Evolutionary conservation across 2,113 vertebrate genomes (phyloP), one percentile per base, ranked within the genome.

Genomic region (Sylvia atricapilla): DNA sequence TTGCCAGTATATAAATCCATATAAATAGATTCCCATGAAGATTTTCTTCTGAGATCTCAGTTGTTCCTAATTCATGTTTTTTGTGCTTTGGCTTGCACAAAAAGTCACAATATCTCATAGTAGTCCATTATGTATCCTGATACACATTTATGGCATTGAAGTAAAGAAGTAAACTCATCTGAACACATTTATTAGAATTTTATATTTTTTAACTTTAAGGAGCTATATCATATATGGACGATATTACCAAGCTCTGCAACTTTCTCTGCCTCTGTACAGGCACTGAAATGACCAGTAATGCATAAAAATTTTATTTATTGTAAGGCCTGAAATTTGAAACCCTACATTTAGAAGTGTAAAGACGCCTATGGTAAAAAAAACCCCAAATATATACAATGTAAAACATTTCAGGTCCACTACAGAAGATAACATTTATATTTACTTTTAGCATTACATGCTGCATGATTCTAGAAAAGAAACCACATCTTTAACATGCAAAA

Each of bases 381-480:
- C 0, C 1, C 1, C 22, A 27, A 60, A 15, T 14, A 67, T 3
- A 41, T 1, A 31, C 9, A 66, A 13, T 13, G 22, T 25, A 72
- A 75, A 85, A 41, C 2, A 73, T 49, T 52, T 39, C 66, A 63
- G 23, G 33, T 53, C n/a, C 28, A 49, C 8, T 66, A 64, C 9
- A 84, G 41, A 73, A 47, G 9, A 35, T 18, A 74, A 49, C 19
- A 75, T 21, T 62, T 72, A 15, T 73, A 44, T 74, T 82, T 82
- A 76, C 14, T 84, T 78, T 63, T 35, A 79, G 15, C 30, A 46
- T 64, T 49, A 50, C 6, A 49, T 33, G 5, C 17, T 66, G 27
- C 10, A 30, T 23, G 53, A 62, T 44, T 94, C 35, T 90, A 73
- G 30, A 93, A 73, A 79, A 70, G 27, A 90, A 76, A 66, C 12